Evolutionary conservation across 1,140 invertebrate genomes (phyloP).

Genomic region (Olivierus martensii): DNA sequence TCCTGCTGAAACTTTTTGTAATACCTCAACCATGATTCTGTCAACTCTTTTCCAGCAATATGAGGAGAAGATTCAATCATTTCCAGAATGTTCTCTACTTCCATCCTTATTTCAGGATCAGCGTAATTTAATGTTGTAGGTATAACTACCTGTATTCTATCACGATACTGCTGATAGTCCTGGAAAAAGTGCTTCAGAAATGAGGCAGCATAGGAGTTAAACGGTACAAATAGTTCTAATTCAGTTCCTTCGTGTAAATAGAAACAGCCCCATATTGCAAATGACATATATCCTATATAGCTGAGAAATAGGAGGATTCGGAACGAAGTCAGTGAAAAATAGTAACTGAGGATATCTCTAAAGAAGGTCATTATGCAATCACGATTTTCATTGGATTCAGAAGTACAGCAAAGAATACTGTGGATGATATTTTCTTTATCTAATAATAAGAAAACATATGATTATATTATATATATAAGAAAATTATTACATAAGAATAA

Average conservation of each 20-base stretch:
- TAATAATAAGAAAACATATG: too few relatives aligned
- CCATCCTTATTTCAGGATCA: conserved; percentile 53
- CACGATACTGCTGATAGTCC: conserved; percentile 79
- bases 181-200: conserved; percentile 77
- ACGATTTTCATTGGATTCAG: conserved; percentile 73
- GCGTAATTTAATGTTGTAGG: conserved; percentile 72
- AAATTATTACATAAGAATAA: too few relatives aligned
- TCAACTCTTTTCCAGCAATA: conserved; percentile 55
- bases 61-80: conserved; percentile 65
- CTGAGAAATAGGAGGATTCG: conserved; percentile 59
- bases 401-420: conserved; percentile 62
- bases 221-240: conserved; percentile 62
- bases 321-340: conserved; percentile 57
- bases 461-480: too few relatives aligned
- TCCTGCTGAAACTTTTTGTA: conserved; percentile 61
- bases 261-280: conserved; percentile 73
- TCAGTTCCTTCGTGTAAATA: conserved; percentile 80
- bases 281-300: conserved; percentile 62
- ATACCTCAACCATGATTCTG: conserved; percentile 77
- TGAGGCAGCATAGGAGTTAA: conserved; percentile 73
- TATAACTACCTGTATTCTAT: conserved; percentile 73
- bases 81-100: conserved; percentile 62
- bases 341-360: conserved; percentile 56
- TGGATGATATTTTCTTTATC: conserved; percentile 42
- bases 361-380: conserved; percentile 77